Evolutionary conservation across 2,888 invertebrate genomes (phyloP).

Genomic region (Pogonocherus hispidulus): DNA sequence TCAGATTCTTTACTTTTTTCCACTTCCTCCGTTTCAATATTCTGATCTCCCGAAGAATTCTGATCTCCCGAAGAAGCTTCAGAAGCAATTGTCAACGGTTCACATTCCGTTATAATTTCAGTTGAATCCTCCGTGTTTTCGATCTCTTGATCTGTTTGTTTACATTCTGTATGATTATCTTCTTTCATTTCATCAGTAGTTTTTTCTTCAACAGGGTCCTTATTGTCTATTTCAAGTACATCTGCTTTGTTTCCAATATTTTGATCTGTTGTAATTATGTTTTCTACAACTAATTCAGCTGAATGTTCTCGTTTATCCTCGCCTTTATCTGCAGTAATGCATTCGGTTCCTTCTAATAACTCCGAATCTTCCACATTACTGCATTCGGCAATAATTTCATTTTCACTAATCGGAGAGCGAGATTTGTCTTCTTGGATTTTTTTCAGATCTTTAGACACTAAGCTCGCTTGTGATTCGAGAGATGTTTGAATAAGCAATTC

Average conservation of each 20-base stretch:
- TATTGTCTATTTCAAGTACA: too few relatives aligned
- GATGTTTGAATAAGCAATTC: neutral
- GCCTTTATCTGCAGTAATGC: neutral
- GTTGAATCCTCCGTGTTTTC: neutral
- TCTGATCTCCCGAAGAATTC: neutral
- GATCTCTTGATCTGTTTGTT: neutral
- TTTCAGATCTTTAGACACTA: neutral
- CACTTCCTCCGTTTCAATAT: neutral
- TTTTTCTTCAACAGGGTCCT: too few relatives aligned
- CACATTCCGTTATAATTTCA: neutral
- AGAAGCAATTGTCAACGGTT: neutral
- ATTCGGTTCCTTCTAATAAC: neutral
- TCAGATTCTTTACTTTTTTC: constrained; percentile 22
- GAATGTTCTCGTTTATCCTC: too few relatives aligned
- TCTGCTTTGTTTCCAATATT: too few relatives aligned
- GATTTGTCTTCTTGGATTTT: neutral
- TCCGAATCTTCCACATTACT: neutral
- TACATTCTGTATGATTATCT: neutral
- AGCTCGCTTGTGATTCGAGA: neutral
- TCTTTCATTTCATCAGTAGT: neutral
- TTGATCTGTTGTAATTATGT: neutral
- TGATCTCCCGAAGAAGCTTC: neutral
- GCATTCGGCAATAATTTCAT: neutral
- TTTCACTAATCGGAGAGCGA: neutral
- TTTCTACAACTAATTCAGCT: neutral